Base-by-base conservation (phyloP, 2,113 vertebrate genomes). In the Eptatretus burgeri region DNA sequence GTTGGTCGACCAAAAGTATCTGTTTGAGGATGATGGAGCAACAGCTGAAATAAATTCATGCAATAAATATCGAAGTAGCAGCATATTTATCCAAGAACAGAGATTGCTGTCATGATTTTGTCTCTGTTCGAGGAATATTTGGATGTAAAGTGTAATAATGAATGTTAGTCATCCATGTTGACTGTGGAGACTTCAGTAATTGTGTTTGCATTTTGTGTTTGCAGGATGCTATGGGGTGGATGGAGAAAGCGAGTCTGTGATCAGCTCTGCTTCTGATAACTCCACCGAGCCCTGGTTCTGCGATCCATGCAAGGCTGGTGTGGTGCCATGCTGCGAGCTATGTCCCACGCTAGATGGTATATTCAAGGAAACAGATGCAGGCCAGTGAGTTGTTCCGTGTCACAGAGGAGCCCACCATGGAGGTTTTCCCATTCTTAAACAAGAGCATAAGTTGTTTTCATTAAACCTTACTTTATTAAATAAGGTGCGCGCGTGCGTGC, bases 211-310 rank as follows among this genome's bases (percentile, higher is more conserved):
- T 10, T 2, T 66, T 68, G 66, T 53, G 56, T 51, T 70, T 69
- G 68, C 70, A 98, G 91, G 88, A 68, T 98, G 91, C 69, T 98
- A 95, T 13, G 91, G 91, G n/a, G 91, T 95, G 51, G 89, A 94
- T 66, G 91, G 89, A 2, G 91, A 98, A 68, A 98, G 91, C 18
- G 91, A 98, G 71, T 94, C 86, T 2, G 93, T 98, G 69, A 98
- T 98, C 86, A 95, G 89, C 70, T 95, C 91, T 0, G 85, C 91
- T 67, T 98, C 91, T 13, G 91, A 98, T 76, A 95, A 98, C 66
- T 98, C 91, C 10, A 95, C 91, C 0, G 89, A 98, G 69, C 91
- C 91, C 2, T 95, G 91, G 89, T 98, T 98, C 75, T 98, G 89
- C 63, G 91, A 98, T 63, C 88, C 91, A 53, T 95, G 89, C 71